Evolutionary conservation across 2,113 vertebrate genomes (phyloP).

Genomic region (Geothlypis trichas): DNA sequence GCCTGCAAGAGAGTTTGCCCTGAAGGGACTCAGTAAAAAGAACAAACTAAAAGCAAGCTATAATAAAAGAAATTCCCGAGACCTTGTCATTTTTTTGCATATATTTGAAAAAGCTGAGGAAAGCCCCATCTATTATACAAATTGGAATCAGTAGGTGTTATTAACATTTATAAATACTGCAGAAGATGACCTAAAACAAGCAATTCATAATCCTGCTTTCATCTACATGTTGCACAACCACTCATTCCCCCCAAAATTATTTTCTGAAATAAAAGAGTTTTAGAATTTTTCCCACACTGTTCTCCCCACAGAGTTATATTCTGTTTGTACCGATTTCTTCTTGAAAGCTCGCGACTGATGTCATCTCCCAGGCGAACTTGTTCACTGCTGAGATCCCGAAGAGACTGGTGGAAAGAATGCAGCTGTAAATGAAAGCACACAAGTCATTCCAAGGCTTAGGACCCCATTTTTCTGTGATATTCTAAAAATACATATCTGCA

Average conservation of each 20-base stretch:
- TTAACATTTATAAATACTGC: background rate
- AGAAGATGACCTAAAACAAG: background rate
- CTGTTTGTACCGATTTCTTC: constrained; percentile 84
- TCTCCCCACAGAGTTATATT: background rate
- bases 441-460: background rate
- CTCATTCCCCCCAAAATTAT: background rate
- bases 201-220: background rate
- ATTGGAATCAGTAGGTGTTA: background rate
- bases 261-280: background rate
- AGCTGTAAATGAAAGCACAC: constrained; percentile 70
- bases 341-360: constrained; percentile 84
- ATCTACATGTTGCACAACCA: background rate
- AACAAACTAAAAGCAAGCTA: background rate
- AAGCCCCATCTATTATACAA: background rate
- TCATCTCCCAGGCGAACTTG: constrained; percentile 87
- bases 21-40: background rate
- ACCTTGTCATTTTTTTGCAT: background rate
- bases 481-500: background rate
- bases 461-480: background rate
- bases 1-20: background rate
- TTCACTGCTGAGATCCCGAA: constrained; percentile 87
- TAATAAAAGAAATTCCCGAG: background rate
- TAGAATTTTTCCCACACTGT: background rate
- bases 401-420: constrained; percentile 86
- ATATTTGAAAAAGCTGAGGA: background rate